These are phyloP conservation scores for Scolanthus callimorphus DNA, from an alignment of 92 coral and sea anemone species.

Conservation along the genomic window DNA sequence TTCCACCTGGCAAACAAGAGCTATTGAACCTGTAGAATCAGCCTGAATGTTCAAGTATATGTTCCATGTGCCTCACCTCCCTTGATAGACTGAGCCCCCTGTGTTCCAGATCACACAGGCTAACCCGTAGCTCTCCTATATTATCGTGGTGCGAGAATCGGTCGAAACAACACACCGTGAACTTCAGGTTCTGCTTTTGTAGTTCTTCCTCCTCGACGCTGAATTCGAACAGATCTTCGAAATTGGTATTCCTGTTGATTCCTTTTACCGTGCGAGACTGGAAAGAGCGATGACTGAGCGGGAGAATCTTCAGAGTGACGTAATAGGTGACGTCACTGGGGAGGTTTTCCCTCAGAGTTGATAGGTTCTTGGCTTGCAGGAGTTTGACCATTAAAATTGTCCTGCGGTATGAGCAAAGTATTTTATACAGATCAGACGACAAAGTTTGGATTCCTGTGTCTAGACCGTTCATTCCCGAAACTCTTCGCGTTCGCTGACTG, in stretches of 20 bases:
- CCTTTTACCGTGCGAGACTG: slow-evolving; percentile 55
- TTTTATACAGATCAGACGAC: not conserved
- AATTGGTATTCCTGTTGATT: slow-evolving; percentile 42
- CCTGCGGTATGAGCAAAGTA: slow-evolving; percentile 15
- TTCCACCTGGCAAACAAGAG: too few relatives aligned
- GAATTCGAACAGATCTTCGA: slow-evolving; percentile 79
- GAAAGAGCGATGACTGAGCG: slow-evolving; percentile 80
- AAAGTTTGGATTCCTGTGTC: too few relatives aligned
- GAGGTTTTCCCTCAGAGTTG: slow-evolving; percentile 18
- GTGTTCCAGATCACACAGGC: slow-evolving; percentile 67
- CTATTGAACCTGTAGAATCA: too few relatives aligned
- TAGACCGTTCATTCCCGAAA: too few relatives aligned
- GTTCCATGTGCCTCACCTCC: slow-evolving; percentile 46
- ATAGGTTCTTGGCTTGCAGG: slow-evolving; percentile 41
- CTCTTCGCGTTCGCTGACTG: too few relatives aligned
- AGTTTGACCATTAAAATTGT: slow-evolving; percentile 60
- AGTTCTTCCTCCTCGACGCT: slow-evolving; percentile 53
- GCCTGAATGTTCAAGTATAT: too few relatives aligned
- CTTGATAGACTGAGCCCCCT: slow-evolving; percentile 88
- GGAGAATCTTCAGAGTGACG: slow-evolving; percentile 73
- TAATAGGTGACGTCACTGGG: slow-evolving; percentile 63
- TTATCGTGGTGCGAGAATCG: slow-evolving; percentile 95
- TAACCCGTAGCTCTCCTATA: slow-evolving; percentile 69
- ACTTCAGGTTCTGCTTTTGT: slow-evolving; percentile 70
- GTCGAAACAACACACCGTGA: slow-evolving; percentile 79